Evolutionary conservation across 2,888 invertebrate genomes (phyloP), one percentile per base, ranked within the genome.

Genomic region (Stegophylla sp.): DNA sequence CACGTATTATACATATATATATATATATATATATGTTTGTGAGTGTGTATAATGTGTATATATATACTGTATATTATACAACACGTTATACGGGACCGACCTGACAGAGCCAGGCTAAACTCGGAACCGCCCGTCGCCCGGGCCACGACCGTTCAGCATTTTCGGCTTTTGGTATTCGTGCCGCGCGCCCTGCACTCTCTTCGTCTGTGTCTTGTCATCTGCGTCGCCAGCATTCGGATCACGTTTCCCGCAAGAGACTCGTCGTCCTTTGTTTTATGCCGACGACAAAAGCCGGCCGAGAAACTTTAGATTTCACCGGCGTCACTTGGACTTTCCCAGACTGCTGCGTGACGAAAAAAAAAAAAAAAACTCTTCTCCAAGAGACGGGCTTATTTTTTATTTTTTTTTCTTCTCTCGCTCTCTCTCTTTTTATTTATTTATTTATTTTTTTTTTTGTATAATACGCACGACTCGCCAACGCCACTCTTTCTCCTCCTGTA

Each of bases 231-330:
- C n/a, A 79, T 79, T 79, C 79, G 17, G 71, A 61, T 79, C 79
- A 79, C 79, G 79, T 79, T 48, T n/a, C 23, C 28, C 43, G 34
- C n/a, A n/a, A n/a, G n/a, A 45, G 75, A 66, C n/a, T 76, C 69
- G 79, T 71, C 71, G 79, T 71, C 71, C 61, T 79, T 79, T 79
- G 79, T 79, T 79, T 79, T 79, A n/a, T 71, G 79, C 79, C 63
- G 79, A 79, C 71, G 79, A 79, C 79, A 79, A 79, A 79, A 79
- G 79, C 79, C 51, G 34, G 7, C 75, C 34, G 17, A 43, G 48
- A 69, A 79, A 79, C 79, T 79, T 79, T 79, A 51, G 61, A 71
- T 71, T 56, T 63, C 51, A 41, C 51, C 67, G 28, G 59, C 67
- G 77, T 77, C 77, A 69, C 34, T 48, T 10, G 79, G 71, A 69